Conservation (phyloP, 2,888 invertebrate genomes). For the Periphyllus acericola region DNA sequence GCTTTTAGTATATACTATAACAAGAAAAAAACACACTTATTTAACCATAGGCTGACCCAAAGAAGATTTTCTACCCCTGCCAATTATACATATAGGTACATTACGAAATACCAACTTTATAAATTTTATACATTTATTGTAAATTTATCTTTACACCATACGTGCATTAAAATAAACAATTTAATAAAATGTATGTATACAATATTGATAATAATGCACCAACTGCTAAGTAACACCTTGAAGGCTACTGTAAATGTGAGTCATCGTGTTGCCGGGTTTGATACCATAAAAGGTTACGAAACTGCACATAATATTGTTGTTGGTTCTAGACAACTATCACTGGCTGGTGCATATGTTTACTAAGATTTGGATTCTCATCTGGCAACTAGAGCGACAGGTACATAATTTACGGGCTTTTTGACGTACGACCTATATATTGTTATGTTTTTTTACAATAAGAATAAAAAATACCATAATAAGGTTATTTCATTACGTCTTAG, state of each 20-base stretch:
- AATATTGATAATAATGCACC: constrained; percentile 23
- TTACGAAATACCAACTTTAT: not conserved
- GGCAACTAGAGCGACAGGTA: constrained; percentile 49
- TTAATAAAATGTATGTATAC: not conserved
- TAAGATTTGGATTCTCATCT: constrained; percentile 54
- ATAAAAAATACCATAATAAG: constrained; percentile 43
- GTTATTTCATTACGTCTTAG: constrained; percentile 29
- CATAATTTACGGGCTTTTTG: constrained; percentile 40
- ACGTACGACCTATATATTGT: constrained; percentile 46
- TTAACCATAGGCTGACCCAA: too few relatives aligned
- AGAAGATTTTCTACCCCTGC: too few relatives aligned
- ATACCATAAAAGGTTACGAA: constrained; percentile 60
- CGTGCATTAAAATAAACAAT: not conserved
- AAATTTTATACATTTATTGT: not conserved
- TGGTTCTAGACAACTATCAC: constrained; percentile 57
- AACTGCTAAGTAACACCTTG: constrained; percentile 43
- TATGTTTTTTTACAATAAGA: constrained; percentile 1
- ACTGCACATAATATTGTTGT: constrained; percentile 49
- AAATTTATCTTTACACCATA: not conserved
- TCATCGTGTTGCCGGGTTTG: constrained; percentile 54
- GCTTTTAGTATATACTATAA: too few relatives aligned
- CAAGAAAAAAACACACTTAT: too few relatives aligned
- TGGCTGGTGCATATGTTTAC: constrained; percentile 34
- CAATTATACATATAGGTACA: too few relatives aligned
- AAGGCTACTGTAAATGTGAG: constrained; percentile 58